These are phyloP conservation scores for Astreopora myriophthalma DNA, from an alignment of 64 coral and sea anemone genomes.

Conservation along the genomic window DNA sequence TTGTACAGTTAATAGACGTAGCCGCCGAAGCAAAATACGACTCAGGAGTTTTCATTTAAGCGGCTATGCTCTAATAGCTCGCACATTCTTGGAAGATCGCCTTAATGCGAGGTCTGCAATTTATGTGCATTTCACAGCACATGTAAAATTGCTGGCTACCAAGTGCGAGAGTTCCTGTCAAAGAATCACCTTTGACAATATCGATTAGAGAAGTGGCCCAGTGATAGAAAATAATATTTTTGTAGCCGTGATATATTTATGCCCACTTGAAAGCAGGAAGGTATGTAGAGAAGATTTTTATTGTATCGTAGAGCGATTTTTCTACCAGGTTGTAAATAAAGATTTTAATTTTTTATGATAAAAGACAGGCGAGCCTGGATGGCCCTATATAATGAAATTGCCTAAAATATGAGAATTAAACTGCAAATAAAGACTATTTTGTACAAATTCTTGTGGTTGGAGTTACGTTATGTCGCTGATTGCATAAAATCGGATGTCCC, in stretches of 20 bases:
- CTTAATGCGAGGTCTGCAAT: no score
- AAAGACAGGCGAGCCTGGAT: background rate
- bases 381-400: slow-evolving; percentile 9
- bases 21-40: background rate
- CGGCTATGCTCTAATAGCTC: no score
- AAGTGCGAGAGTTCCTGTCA: no score
- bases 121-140: no score
- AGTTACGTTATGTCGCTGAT: no score
- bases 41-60: background rate
- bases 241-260: slow-evolving; percentile 45
- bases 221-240: slow-evolving; percentile 16
- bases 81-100: no score
- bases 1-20: background rate
- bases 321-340: slow-evolving; percentile 44
- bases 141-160: no score
- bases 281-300: slow-evolving; percentile 22
- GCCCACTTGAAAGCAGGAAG: background rate
- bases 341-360: slow-evolving; percentile 30
- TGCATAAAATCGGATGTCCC: no score
- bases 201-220: background rate
- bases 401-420: slow-evolving; percentile 22
- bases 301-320: slow-evolving; percentile 38
- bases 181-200: background rate
- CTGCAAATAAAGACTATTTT: slow-evolving; percentile 53
- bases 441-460: background rate